phyloP scores from a whole-genome alignment of 2,113 vertebrate genomes.

The Acrocephalus kingi region DNA sequence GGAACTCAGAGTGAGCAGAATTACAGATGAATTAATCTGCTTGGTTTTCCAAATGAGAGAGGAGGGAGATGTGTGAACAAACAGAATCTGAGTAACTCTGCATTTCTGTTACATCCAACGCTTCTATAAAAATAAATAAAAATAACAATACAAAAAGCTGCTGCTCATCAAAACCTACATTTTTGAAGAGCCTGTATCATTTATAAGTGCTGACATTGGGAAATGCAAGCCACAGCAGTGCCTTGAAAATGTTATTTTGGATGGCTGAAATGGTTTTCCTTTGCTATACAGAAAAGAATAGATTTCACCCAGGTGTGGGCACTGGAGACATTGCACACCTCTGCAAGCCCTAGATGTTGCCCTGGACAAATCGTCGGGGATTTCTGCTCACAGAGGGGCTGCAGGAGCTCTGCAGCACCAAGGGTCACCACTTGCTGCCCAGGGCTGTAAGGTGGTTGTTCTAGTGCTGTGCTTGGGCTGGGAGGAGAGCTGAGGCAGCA shows the following conservation, averaged over 20 bases:
- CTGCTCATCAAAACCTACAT: neutral
- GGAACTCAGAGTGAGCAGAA: neutral
- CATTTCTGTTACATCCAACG: neutral
- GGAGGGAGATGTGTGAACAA: neutral
- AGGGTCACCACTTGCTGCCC: neutral
- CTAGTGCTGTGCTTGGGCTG: neutral
- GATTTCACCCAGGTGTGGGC: neutral
- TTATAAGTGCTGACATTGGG: neutral
- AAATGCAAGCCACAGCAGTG: neutral
- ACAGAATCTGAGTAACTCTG: neutral
- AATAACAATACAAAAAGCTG: neutral
- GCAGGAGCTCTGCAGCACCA: neutral
- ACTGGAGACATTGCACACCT: neutral
- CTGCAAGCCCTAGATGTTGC: neutral
- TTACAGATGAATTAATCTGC: neutral
- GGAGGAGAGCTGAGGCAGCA: neutral
- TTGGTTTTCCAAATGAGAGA: neutral
- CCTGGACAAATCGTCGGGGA: neutral
- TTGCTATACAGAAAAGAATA: neutral
- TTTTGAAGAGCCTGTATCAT: neutral
- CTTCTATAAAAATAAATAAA: neutral
- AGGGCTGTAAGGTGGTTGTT: neutral
- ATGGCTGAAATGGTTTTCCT: neutral
- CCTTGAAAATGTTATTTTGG: neutral
- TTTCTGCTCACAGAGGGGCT: neutral